phyloP scores from a whole-genome alignment of 2,113 vertebrate genomes.

The Anhinga rufa region DNA sequence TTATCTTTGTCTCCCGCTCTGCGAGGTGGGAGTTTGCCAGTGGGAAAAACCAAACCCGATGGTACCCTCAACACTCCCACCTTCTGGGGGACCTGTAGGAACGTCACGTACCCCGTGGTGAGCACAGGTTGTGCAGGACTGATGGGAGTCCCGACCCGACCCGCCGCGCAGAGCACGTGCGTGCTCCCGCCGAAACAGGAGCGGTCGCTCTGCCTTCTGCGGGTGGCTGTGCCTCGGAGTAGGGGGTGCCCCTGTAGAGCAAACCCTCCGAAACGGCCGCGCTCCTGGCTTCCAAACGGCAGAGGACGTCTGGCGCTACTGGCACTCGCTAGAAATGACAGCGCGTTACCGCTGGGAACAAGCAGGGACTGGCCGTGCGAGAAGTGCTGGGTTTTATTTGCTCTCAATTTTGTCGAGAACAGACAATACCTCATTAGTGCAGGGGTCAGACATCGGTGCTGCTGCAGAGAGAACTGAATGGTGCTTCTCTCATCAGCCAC shows the following conservation, averaged over 20 bases:
- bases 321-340: background rate
- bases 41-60: background rate
- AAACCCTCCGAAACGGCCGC: background rate
- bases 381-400: background rate
- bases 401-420: background rate
- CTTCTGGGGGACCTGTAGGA: background rate
- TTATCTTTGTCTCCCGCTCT: fast-evolving
- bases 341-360: background rate
- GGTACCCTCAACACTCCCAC: background rate
- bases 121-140: fast-evolving
- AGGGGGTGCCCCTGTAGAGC: background rate
- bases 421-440: background rate
- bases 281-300: background rate
- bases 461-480: background rate
- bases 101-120: fast-evolving
- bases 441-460: background rate
- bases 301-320: background rate
- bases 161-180: fast-evolving
- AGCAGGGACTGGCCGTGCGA: background rate
- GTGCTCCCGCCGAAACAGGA: background rate
- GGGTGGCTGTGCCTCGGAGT: background rate
- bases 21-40: background rate
- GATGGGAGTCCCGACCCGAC: background rate
- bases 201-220: background rate
- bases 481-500: background rate